A percentile compares a stretch with the other conserved stretches of the same genome.
Conservation (phyloP, 1,140 invertebrate species). For the Apis florea region DNA sequence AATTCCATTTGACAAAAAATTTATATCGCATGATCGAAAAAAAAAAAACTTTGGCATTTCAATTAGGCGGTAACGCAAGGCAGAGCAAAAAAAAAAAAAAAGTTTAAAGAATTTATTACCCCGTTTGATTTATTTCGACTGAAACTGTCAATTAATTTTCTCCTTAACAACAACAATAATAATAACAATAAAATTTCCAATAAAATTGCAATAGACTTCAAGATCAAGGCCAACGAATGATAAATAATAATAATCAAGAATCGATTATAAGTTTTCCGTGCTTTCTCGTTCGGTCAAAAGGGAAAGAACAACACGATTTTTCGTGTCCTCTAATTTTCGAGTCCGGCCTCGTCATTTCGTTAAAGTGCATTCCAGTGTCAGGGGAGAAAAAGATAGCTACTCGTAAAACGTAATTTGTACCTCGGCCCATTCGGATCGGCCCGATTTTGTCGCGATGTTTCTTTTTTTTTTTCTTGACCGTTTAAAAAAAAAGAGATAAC, state of each 20-base stretch:
- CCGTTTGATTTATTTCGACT: neutral
- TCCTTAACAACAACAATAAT: too few species aligned
- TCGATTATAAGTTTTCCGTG: too few species aligned
- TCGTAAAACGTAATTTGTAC: neutral
- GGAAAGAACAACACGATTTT: too few species aligned
- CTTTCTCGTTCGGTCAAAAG: neutral
- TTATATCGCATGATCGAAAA: neutral
- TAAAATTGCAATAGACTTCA: too few species aligned
- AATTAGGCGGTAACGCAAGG: neutral
- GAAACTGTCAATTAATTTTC: neutral
- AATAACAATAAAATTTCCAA: too few species aligned
- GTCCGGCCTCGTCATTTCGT: neutral
- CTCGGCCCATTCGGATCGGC: neutral
- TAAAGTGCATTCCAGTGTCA: slow-evolving; percentile 7
- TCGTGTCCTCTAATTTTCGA: neutral
- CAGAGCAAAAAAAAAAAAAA: neutral
- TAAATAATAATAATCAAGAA: too few species aligned
- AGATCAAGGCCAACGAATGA: too few species aligned
- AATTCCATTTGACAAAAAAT: neutral
- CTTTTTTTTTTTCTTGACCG: neutral
- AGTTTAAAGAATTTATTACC: neutral
- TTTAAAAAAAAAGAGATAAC: neutral
- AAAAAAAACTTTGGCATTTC: neutral
- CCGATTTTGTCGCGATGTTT: neutral
- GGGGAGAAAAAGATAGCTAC: neutral